phyloP scores from a whole-genome alignment of 2,113 vertebrate species.

The Thamnophis sirtalis region DNA sequence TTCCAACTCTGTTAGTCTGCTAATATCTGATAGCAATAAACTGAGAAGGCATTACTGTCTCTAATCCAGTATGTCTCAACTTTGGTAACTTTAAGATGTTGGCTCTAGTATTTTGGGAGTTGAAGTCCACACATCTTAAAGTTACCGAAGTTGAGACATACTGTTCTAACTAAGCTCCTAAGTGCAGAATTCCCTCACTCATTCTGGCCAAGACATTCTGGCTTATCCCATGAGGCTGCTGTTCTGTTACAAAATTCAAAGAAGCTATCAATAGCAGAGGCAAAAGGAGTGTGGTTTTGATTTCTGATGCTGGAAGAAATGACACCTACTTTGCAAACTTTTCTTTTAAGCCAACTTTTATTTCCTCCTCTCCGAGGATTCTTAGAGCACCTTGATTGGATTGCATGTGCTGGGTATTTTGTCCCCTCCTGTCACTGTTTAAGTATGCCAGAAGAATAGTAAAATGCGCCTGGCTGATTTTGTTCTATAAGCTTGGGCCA shows the following conservation, averaged over 20 bases:
- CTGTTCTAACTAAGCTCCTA: constrained; percentile 42
- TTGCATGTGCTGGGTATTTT: neutral
- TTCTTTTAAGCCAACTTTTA: constrained; percentile 47
- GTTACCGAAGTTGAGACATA: neutral
- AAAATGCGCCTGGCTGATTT: constrained; percentile 55
- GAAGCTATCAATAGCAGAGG: constrained; percentile 4
- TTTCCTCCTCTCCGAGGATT: constrained; percentile 15
- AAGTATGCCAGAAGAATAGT: constrained; percentile 54
- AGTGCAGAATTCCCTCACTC: constrained; percentile 39
- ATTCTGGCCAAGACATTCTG: constrained; percentile 42
- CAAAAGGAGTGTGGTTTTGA: neutral
- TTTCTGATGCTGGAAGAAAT: constrained; percentile 41
- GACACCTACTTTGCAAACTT: constrained; percentile 47
- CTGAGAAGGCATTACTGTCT: constrained; percentile 38
- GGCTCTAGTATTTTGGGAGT: neutral
- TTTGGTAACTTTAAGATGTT: neutral
- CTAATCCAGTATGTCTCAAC: neutral
- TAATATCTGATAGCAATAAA: too few species aligned
- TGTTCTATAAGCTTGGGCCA: constrained; percentile 61
- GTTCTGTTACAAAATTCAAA: neutral
- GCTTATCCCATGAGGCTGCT: constrained; percentile 39
- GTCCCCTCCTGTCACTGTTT: constrained; percentile 24
- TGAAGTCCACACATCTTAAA: neutral
- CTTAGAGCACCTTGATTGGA: constrained; percentile 40
- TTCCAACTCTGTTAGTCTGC: too few species aligned